Evolutionary conservation across 2,797 vertebrate genomes (phyloP), one percentile per base, ranked within the genome.

Genomic region (Melanotaenia parkinsoni): DNA sequence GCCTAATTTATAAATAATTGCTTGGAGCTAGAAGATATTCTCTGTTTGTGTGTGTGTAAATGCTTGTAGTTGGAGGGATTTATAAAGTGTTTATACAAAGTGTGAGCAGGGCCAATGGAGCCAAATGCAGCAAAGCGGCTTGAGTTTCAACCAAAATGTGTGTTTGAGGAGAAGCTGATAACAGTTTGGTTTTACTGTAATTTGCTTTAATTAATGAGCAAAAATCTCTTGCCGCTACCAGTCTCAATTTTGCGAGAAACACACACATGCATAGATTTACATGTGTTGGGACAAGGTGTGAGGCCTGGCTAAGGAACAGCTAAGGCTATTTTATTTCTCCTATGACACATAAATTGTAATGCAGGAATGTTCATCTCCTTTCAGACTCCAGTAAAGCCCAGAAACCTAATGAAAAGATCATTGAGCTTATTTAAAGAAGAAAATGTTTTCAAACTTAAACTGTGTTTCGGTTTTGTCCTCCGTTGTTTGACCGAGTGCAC

Each of bases 151-250:
- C 89, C 76, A 70, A 83, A 86, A 67, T 80, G 84, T 77, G 80
- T 82, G 80, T 88, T 90, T 85, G 86, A 89, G 83, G 76, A 85
- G 81, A 87, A 84, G 85, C 86, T 84, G 92, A 93, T 94, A 95
- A 93, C 90, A 88, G 88, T 89, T 86, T 20, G 63, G 85, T 84
- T 90, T 82, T 69, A 85, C 82, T 88, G 85, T 77, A 91, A 89
- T 94, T 93, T 83, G 8, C 38, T 83, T 92, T 90, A 89, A 95
- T 93, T 92, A 93, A 92, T 87, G 90, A 90, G 77, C 81, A 70
- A 86, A 87, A 85, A 87, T 66, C 57, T 77, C 77, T 61, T 40
- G 53, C 58, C 0, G 5, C 30, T 81, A 85, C 84, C 84, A 76
- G 61, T 18, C 14, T 35, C 20, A 50, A 30, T 59, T 73, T 76